Percentiles rank a stretch among this genome's conserved stretches.
These are phyloP conservation scores for Poecile montanus DNA, from an alignment of 2,797 vertebrate genomes.

Conservation along the genomic window DNA sequence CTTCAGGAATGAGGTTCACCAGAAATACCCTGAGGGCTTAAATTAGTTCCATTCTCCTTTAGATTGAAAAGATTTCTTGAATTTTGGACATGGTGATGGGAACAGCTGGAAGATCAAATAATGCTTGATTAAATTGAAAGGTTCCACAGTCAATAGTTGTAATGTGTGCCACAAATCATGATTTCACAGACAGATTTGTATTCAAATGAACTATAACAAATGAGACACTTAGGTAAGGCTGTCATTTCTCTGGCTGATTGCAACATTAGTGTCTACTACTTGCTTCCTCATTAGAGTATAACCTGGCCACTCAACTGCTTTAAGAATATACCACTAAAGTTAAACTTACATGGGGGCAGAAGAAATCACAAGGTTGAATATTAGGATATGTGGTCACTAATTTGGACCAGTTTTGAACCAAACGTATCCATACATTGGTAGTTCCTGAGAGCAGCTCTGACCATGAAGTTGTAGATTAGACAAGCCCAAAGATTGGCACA, in stretches of 20 bases:
- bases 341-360: background rate
- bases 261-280: background rate
- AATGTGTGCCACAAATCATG: background rate
- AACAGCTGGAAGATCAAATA: background rate
- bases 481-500: background rate
- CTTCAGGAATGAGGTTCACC: background rate
- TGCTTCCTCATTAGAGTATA: background rate
- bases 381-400: background rate
- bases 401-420: background rate
- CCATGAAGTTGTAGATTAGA: background rate
- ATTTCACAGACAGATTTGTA: background rate
- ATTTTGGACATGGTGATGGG: background rate
- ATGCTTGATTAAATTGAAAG: background rate
- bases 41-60: background rate
- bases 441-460: background rate
- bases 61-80: background rate
- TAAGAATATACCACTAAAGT: background rate
- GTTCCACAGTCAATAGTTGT: background rate
- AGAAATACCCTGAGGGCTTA: background rate
- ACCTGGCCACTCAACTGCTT: fast-evolving
- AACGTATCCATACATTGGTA: background rate
- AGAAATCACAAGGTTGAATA: background rate
- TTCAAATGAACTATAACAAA: background rate
- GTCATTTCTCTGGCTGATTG: background rate
- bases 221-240: background rate